Base-by-base conservation (phyloP, 1,140 invertebrate genomes). In the Melanaphis sacchari region DNA sequence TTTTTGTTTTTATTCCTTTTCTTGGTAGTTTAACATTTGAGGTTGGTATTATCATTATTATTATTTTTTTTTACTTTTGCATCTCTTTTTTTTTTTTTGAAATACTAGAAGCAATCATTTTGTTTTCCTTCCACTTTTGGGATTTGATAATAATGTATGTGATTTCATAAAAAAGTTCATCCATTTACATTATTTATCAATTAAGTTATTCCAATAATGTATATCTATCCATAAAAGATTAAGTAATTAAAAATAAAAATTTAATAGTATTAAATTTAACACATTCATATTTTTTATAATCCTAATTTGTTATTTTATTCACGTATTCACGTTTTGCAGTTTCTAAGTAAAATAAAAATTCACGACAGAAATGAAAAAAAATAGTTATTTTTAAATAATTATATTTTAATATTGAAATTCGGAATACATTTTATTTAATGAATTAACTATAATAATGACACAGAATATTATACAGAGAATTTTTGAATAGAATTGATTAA, bases 1-100 rank as follows among this genome's bases (percentile, higher is more conserved):
- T 46, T 85, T 93, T 54, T 85, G 81, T 93, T 93, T 93, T 93
- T 93, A 85, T 85, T 81, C n/a, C 21, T 82, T 81, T 81, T 81
- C 76, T 92, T 52, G 31, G 66, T 92, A 82, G 66, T 84, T 49
- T 82, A 92, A 49, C 91, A 49, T 81, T 82, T 92, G 41, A 82
- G 91, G 41, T 82, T 82, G 6, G 43, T 49, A 52, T 81, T 82
- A 46, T 38, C 54, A 54, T 54, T 43, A 85, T 43, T 38, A 38
- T 81, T 81, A 36, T 59, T 91, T 43, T 66, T 66, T 91, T 81
- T 76, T 90, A 54, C 18, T 54, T 31, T 41, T 22, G 43, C 36
- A 2, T 22, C 2, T 76, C 46, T 76, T 36, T 66, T 49, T 76
- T 91, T 3, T 76, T 66, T 76, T 43, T 81, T 26, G 21, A 49